phyloP scores from a whole-genome alignment of 2,113 vertebrate species.

The Lagenorhynchus albirostris region DNA sequence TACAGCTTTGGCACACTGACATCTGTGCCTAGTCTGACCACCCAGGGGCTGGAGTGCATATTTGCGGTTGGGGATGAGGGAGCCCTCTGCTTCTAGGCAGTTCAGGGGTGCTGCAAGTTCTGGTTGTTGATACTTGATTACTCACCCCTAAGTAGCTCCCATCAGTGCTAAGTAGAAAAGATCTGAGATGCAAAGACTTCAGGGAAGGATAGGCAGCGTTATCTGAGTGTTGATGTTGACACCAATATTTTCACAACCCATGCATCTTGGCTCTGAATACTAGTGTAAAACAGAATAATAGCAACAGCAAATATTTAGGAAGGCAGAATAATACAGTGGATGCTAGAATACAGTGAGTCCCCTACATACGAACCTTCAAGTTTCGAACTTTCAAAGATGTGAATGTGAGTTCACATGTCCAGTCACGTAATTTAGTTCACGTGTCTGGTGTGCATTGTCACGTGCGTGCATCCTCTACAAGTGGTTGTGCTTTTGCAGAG shows the following conservation, averaged over 20 bases:
- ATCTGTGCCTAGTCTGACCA: slow-evolving; percentile 64
- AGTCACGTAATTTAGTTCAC: too few relatives aligned
- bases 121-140: not conserved
- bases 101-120: not conserved
- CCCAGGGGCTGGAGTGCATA: not conserved
- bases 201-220: not conserved
- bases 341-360: not conserved
- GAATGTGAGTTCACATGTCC: too few relatives aligned
- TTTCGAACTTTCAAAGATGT: too few relatives aligned
- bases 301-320: not conserved
- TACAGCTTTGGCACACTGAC: slow-evolving; percentile 25
- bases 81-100: not conserved
- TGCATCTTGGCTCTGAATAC: not conserved
- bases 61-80: not conserved
- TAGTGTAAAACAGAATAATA: not conserved
- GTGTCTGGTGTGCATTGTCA: too few relatives aligned
- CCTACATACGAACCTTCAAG: too few relatives aligned
- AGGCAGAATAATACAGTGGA: not conserved
- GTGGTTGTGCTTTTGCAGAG: too few relatives aligned
- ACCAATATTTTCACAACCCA: rapidly evolving
- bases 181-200: not conserved
- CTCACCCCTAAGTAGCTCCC: not conserved
- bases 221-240: not conserved
- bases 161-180: not conserved
- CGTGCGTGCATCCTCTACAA: too few relatives aligned